These are phyloP conservation scores for Napeogenes inachia DNA, from an alignment of 2,888 invertebrate species.

Conservation along the genomic window DNA sequence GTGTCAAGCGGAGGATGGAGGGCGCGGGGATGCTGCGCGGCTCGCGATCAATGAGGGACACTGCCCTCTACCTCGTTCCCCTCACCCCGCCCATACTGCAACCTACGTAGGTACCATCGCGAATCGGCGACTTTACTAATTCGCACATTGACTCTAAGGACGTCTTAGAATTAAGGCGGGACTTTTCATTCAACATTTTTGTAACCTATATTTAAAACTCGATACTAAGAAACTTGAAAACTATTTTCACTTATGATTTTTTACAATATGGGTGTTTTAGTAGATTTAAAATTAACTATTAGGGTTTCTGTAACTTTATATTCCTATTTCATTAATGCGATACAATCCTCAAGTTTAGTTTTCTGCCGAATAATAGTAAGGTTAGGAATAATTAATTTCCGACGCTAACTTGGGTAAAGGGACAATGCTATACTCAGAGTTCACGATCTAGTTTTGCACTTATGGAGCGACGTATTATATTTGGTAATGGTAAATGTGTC, in stretches of 20 bases:
- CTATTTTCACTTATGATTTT: no score
- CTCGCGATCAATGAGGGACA: constrained; percentile 71
- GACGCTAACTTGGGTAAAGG: constrained; percentile 39
- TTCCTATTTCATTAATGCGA: no score
- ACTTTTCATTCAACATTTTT: constrained; percentile 5
- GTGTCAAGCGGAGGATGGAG: constrained; percentile 52
- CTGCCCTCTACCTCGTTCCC: constrained; percentile 42
- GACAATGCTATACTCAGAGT: constrained; percentile 51
- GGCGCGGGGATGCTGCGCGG: constrained; percentile 62
- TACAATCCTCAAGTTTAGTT: no score
- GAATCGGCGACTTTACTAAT: constrained; percentile 51
- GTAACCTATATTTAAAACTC: background rate
- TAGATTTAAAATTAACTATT: no score
- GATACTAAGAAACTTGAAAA: constrained; percentile 2
- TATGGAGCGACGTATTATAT: constrained; percentile 54
- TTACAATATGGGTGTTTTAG: no score
- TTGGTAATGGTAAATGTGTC: constrained; percentile 63
- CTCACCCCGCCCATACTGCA: constrained; percentile 37
- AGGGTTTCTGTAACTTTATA: no score
- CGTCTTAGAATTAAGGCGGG: constrained; percentile 6
- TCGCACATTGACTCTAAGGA: constrained; percentile 48
- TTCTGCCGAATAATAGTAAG: constrained; percentile 4
- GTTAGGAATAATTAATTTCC: constrained; percentile 47
- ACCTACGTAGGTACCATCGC: constrained; percentile 50
- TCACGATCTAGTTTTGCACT: constrained; percentile 52